These are phyloP conservation scores for Tineola bisselliella DNA, from an alignment of 2,888 invertebrate genomes.

Conservation along the genomic window DNA sequence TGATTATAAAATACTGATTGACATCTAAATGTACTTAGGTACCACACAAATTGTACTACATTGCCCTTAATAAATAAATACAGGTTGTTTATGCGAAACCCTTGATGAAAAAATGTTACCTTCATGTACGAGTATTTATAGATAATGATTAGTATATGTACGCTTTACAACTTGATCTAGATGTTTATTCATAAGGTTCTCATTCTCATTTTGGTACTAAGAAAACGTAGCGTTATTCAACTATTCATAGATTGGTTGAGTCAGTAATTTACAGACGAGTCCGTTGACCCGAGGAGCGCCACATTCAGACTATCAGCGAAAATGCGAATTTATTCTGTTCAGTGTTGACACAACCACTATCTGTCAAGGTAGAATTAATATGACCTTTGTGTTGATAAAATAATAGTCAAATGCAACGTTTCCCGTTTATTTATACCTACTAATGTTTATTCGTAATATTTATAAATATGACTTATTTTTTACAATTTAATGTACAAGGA, in stretches of 20 bases:
- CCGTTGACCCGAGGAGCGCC: slow-evolving; percentile 5
- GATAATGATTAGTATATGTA: no score
- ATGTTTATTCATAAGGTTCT: not conserved
- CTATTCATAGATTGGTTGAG: slow-evolving; percentile 25
- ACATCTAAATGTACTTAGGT: no score
- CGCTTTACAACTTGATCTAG: not conserved
- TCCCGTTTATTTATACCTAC: not conserved
- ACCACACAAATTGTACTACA: no score
- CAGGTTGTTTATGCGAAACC: no score
- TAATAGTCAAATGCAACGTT: not conserved
- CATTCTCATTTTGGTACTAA: not conserved
- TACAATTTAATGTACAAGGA: no score
- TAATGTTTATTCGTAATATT: no score
- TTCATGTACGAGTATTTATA: no score
- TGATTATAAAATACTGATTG: not conserved
- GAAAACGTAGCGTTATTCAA: not conserved
- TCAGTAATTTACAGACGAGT: slow-evolving; percentile 26
- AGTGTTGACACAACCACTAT: not conserved
- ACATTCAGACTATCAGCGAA: not conserved
- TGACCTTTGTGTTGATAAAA: not conserved
- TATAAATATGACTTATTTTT: no score
- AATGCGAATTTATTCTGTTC: not conserved
- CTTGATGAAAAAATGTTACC: no score
- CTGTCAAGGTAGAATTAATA: slow-evolving; percentile 7
- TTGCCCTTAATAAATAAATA: no score